A percentile compares a stretch with the other conserved stretches of the same genome.
Conservation (phyloP, 2,113 vertebrate genomes). For the Pedionomus torquatus region DNA sequence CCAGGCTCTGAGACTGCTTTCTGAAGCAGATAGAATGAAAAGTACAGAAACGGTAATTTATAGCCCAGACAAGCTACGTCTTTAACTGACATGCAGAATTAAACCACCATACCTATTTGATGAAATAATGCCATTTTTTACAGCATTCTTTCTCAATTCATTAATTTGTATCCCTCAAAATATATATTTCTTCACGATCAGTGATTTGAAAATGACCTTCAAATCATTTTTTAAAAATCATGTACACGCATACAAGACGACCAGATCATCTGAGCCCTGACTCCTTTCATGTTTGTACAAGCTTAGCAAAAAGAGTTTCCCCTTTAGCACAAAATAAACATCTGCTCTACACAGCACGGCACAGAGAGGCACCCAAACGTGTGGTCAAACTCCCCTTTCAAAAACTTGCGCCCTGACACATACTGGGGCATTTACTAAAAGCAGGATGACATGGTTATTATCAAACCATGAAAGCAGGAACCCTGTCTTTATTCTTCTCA, state of each 20-base stretch:
- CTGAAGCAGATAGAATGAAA: constrained; percentile 86
- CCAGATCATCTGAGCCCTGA: constrained; percentile 87
- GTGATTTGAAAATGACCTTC: constrained; percentile 78
- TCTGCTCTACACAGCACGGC: constrained; percentile 86
- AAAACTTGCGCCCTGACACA: constrained; percentile 85
- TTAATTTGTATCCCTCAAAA: constrained; percentile 73
- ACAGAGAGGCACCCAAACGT: constrained; percentile 83
- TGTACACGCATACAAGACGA: constrained; percentile 82
- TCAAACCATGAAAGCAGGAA: constrained; percentile 84
- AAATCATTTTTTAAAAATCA: constrained; percentile 75
- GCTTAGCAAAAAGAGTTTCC: constrained; percentile 87
- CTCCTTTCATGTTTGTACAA: constrained; percentile 87
- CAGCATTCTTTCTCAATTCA: constrained; percentile 80
- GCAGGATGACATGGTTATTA: constrained; percentile 88
- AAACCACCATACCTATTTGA: constrained; percentile 85
- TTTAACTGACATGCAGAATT: constrained; percentile 85
- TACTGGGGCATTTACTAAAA: constrained; percentile 85
- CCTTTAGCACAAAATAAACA: constrained; percentile 89
- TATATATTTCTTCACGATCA: constrained; percentile 72
- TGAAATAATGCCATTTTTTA: constrained; percentile 83
- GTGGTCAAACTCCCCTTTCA: constrained; percentile 86
- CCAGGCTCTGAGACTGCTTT: constrained; percentile 82
- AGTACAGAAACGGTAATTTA: constrained; percentile 96
- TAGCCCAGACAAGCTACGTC: constrained; percentile 86
- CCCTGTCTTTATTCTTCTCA: constrained; percentile 82